These are phyloP conservation scores for Drosophila austrosaltans DNA, from an alignment of 2,888 invertebrate genomes.

Conservation along the genomic window DNA sequence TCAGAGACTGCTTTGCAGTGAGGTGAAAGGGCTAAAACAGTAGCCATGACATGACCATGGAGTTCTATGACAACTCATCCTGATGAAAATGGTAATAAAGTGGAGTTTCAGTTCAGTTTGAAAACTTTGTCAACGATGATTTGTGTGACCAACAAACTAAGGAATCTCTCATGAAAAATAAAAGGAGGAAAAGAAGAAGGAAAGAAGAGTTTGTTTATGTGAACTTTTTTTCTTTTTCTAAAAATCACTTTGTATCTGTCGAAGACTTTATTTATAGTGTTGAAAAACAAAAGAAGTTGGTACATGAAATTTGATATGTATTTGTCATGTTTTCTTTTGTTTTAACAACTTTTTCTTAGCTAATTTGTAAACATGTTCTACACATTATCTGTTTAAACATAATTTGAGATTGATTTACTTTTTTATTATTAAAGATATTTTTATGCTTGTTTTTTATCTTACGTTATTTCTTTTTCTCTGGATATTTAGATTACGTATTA, in stretches of 20 bases:
- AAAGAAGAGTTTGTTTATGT: too few relatives aligned
- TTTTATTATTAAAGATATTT: too few relatives aligned
- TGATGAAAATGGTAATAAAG: slow-evolving; percentile 15
- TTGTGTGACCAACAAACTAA: background rate
- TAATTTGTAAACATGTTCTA: too few relatives aligned
- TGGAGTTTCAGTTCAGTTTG: slow-evolving; percentile 1
- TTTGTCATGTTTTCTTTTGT: too few relatives aligned
- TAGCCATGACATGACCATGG: slow-evolving; percentile 18
- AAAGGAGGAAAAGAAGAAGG: too few relatives aligned
- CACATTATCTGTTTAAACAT: too few relatives aligned
- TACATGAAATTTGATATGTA: too few relatives aligned
- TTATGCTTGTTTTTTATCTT: too few relatives aligned
- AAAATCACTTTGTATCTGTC: background rate
- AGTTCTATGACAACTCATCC: slow-evolving; percentile 21
- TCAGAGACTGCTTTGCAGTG: background rate
- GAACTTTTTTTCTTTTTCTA: background rate
- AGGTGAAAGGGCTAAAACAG: background rate
- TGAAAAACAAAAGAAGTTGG: background rate
- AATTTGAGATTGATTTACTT: too few relatives aligned
- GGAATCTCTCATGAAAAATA: background rate
- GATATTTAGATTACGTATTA: too few relatives aligned
- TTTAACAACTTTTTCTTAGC: too few relatives aligned
- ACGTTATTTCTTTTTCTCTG: too few relatives aligned
- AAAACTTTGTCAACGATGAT: background rate
- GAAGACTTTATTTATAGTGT: background rate